A percentile compares a stretch with the other conserved stretches of the same genome.
Evolutionary conservation across 2,797 vertebrate species (phyloP).

Genomic region (Intellagama lesueurii): DNA sequence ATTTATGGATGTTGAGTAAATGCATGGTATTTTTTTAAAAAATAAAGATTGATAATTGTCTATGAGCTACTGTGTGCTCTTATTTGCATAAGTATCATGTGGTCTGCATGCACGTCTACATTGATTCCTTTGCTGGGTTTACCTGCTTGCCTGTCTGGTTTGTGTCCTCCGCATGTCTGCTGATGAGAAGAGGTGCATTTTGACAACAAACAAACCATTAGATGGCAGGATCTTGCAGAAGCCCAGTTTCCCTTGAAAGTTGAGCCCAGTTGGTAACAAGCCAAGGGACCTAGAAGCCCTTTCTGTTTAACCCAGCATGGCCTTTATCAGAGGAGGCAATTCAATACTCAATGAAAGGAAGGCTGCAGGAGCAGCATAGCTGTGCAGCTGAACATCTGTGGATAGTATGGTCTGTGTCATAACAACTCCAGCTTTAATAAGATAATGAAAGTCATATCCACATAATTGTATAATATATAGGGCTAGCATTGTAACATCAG

Average conservation of each 20-base stretch:
- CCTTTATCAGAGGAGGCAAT: constrained; percentile 23
- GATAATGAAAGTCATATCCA: constrained; percentile 66
- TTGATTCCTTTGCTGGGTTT: neutral
- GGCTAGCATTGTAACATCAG: constrained; percentile 53
- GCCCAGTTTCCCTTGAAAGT: constrained; percentile 42
- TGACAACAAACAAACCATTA: constrained; percentile 36
- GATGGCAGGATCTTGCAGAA: constrained; percentile 45
- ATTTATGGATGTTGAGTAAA: no score
- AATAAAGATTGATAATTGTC: neutral
- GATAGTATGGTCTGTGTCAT: constrained; percentile 42
- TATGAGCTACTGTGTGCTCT: rapidly evolving
- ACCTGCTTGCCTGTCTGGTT: constrained; percentile 44
- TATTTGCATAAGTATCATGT: neutral
- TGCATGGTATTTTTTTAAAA: neutral
- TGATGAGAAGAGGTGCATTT: neutral
- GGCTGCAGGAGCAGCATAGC: neutral
- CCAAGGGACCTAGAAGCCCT: constrained; percentile 18
- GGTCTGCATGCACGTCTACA: no score
- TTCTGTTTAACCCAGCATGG: constrained; percentile 27
- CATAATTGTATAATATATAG: constrained; percentile 48
- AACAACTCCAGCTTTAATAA: constrained; percentile 59
- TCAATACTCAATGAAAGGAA: neutral
- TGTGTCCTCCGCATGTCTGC: constrained; percentile 53
- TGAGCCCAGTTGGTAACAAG: constrained; percentile 41
- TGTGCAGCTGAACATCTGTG: constrained; percentile 52